Evolutionary conservation across 2,113 vertebrate genomes (phyloP), one percentile per base, ranked within the genome.

Genomic region (Lycaon pictus): DNA sequence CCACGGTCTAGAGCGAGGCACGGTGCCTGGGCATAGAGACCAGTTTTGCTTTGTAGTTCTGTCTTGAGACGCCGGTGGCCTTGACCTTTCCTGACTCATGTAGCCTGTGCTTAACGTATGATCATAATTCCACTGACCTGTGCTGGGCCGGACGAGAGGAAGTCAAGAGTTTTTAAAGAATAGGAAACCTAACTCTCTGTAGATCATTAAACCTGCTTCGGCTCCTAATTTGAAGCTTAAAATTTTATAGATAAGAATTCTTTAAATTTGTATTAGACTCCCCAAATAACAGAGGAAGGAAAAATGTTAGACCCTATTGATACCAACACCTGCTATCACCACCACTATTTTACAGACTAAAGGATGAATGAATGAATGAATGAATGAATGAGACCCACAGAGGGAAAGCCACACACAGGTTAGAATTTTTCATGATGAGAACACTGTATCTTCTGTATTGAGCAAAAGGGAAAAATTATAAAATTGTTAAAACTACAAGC

Each of bases 211-310:
- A 27, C 3, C 10, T 81, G n/a, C 23, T 90, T 29, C n/a, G 62
- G 37, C 87, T 88, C 32, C 32, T 96, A n/a, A 56, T 55, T 43
- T 86, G 56, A 95, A 89, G n/a, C 93, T 83, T 88, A 58, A 16
- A 62, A 37, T 60, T 27, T 65, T 5, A 8, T 67, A 63, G 51
- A 63, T 82, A 29, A 53, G 8, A 32, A 69, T 69, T 56, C 11
- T 62, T 37, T 84, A 83, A 6, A 48, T 84, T 77, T 95, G 37
- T 58, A 85, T 43, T 83, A 29, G 69, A 82, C 3, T 62, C 53
- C 71, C 48, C 83, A 93, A 51, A 80, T 55, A 58, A 48, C 19
- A 55, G 51, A 25, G 13, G 53, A 83, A 37, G 29, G 81, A 48
- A 95, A 51, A 67, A 67, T 12, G 27, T 74, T 29, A 55, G n/a